Evolutionary conservation across 2,888 invertebrate species (phyloP).

Genomic region (Acleris cristana): DNA sequence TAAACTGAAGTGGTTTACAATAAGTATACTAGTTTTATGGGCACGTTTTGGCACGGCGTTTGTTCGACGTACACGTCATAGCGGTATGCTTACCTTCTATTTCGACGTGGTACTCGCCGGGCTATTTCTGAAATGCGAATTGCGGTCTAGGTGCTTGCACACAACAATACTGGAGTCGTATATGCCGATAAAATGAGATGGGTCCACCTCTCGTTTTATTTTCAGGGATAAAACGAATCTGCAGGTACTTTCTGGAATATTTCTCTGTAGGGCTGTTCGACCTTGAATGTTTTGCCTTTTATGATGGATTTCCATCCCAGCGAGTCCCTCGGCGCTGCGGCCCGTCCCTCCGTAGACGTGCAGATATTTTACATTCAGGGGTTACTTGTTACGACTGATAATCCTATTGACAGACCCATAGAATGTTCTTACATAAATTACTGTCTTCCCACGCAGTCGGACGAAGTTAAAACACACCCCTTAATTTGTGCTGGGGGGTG

Average conservation of each 20-base stretch:
- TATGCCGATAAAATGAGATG: constrained; percentile 41
- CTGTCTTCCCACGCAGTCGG: constrained; percentile 30
- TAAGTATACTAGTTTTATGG: constrained; percentile 54
- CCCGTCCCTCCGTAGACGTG: constrained; percentile 11
- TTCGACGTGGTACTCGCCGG: constrained; percentile 55
- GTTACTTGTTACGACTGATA: constrained; percentile 19
- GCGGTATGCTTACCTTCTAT: constrained; percentile 47
- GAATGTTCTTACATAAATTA: neutral
- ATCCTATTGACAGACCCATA: constrained; percentile 9
- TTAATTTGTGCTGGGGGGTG: constrained; percentile 28
- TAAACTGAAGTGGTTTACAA: constrained; percentile 46
- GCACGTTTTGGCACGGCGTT: constrained; percentile 54
- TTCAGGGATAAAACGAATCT: constrained; percentile 5
- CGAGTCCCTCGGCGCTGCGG: constrained; percentile 16
- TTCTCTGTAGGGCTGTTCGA: constrained; percentile 20
- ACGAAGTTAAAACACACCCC: constrained; percentile 22
- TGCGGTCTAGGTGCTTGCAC: constrained; percentile 61
- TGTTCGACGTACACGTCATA: constrained; percentile 51
- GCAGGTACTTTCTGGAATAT: constrained; percentile 5
- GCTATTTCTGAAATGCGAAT: constrained; percentile 66
- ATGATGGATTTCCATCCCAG: constrained; percentile 24
- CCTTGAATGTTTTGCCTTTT: constrained; percentile 31
- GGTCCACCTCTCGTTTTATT: constrained; percentile 17
- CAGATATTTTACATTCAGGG: constrained; percentile 11
- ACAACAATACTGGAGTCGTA: constrained; percentile 62